Base-by-base conservation (phyloP, 2,797 vertebrate species). In the Fratercula arctica region DNA sequence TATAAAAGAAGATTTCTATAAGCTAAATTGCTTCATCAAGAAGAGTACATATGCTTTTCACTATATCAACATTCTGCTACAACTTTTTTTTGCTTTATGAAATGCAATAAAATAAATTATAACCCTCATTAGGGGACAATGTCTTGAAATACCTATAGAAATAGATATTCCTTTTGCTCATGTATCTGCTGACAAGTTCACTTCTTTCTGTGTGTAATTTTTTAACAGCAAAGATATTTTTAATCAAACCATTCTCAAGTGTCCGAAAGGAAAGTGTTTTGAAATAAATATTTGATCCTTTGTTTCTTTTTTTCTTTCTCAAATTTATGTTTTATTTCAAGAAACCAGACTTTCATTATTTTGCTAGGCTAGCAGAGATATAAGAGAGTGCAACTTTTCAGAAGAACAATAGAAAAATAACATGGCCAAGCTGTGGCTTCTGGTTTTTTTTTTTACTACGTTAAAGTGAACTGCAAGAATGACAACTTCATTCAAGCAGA, bases 401-500 rank as follows among this genome's bases (percentile, higher is more conserved):
- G 21, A 87, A 90, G 83, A 95, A 85, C 68, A 89, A 88, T 78
- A 64, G 85, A 73, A 93, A 93, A 95, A 82, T 64, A 93, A 76
- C 26, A 9, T 78, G 37, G 20, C 84, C 66, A 26, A 56, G 54
- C 87, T 91, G 68, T 70, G 93, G 46, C 26, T 51, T 51, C 28
- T 51, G 23, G 20, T 16, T 56, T n/a, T 76, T 74, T 86, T 96
- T 97, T 86, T 94, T 76, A 95, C 89, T 94, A 97, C 96, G 96
- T 98, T 97, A 97, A 98, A 97, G 97, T 96, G 95, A 97, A 96
- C 92, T 95, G 87, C 85, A 97, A 97, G 96, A 98, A 97, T 97
- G 98, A 98, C 97, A 98, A 97, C 97, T 98, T 97, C 97, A 97
- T 98, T 98, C 97, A 96, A 94, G 97, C 95, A 79, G 96, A 97